Percentiles rank a stretch among this genome's conserved stretches.
These are phyloP conservation scores for Zosterops japonicus DNA, from an alignment of 2,113 vertebrate species.

Conservation along the genomic window DNA sequence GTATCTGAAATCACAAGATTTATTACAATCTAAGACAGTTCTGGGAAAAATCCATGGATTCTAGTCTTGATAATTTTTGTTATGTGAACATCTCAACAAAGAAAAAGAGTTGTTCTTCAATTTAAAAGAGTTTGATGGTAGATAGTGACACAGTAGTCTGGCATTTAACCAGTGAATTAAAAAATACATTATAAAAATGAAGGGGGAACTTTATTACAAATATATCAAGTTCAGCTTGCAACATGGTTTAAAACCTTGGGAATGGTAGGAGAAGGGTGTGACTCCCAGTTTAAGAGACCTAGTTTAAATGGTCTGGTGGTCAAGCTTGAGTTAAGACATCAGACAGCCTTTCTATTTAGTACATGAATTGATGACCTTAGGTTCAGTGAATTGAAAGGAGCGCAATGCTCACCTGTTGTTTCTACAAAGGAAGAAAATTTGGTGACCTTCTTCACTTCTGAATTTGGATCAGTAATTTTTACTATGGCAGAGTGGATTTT, in stretches of 20 bases:
- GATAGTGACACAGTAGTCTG: not conserved
- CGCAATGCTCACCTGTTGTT: fast-evolving
- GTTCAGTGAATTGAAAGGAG: not conserved
- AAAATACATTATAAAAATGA: not conserved
- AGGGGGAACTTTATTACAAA: not conserved
- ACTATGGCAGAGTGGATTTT: not conserved
- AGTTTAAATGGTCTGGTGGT: not conserved
- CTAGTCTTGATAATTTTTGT: not conserved
- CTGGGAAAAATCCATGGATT: not conserved
- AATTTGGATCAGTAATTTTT: not conserved
- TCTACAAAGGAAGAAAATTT: not conserved
- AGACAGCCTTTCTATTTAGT: not conserved
- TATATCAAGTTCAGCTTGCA: fast-evolving
- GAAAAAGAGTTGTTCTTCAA: not conserved
- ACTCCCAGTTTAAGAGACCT: not conserved
- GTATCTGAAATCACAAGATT: not conserved
- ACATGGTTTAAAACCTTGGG: not conserved
- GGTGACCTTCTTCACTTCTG: not conserved
- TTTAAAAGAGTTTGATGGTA: not conserved
- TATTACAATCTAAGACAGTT: not conserved
- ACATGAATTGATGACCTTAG: not conserved
- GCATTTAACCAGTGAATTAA: not conserved
- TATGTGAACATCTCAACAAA: not conserved
- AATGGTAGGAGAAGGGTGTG: not conserved
- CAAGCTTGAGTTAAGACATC: not conserved